These are phyloP conservation scores for Rutpela maculata DNA, from an alignment of 2,888 invertebrate genomes.

Conservation along the genomic window DNA sequence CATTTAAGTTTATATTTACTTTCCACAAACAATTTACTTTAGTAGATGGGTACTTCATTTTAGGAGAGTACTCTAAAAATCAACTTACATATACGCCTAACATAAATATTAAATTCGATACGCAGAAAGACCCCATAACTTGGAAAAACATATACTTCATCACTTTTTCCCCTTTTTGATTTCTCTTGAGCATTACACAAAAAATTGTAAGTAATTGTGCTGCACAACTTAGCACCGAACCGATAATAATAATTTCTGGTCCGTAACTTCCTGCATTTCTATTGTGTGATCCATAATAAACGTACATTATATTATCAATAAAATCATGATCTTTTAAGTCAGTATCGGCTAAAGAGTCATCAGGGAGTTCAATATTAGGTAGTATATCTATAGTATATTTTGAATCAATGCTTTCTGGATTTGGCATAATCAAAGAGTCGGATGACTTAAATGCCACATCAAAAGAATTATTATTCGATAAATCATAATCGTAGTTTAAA, in stretches of 20 bases:
- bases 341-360: slow-evolving; percentile 80
- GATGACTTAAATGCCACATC: slow-evolving; percentile 62
- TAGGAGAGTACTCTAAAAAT: neutral
- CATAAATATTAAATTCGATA: slow-evolving; percentile 80
- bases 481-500: slow-evolving; percentile 72
- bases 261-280: slow-evolving; percentile 76
- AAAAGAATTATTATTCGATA: slow-evolving; percentile 62
- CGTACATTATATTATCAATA: slow-evolving; percentile 84
- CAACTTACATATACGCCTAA: slow-evolving; percentile 80
- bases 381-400: slow-evolving; percentile 73
- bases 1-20: no score
- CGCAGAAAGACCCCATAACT: slow-evolving; percentile 78
- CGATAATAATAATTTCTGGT: slow-evolving; percentile 74
- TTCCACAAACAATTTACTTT: no score
- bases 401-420: slow-evolving; percentile 68
- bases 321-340: slow-evolving; percentile 83
- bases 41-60: no score
- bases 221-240: slow-evolving; percentile 75
- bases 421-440: slow-evolving; percentile 70
- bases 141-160: slow-evolving; percentile 79
- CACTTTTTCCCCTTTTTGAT: slow-evolving; percentile 67
- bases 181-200: slow-evolving; percentile 71
- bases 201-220: slow-evolving; percentile 75
- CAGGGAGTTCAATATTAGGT: slow-evolving; percentile 77
- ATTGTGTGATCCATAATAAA: slow-evolving; percentile 80